Percentiles rank a stretch among this genome's conserved stretches.
Evolutionary conservation across 2,888 invertebrate species (phyloP).

Genomic region (Gymnocheta viridis): DNA sequence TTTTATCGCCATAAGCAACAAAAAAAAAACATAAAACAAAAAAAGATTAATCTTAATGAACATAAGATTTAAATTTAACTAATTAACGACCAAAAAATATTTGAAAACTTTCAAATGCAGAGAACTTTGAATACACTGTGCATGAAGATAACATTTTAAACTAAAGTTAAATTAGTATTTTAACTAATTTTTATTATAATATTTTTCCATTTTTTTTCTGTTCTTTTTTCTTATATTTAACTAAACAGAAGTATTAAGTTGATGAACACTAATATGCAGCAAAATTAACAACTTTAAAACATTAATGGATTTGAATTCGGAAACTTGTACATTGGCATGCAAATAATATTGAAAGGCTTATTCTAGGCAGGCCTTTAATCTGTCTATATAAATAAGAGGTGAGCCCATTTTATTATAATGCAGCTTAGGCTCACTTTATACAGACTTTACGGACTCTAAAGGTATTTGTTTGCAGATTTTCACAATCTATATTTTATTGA

Average conservation of each 20-base stretch:
- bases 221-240: background rate
- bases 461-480: too few species aligned
- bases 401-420: too few species aligned
- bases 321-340: background rate
- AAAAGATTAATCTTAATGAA: conserved; percentile 4
- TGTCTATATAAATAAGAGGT: too few species aligned
- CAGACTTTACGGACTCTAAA: too few species aligned
- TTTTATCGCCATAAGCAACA: conserved; percentile 32
- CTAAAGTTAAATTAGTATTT: background rate
- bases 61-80: background rate
- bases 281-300: background rate
- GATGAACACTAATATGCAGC: background rate
- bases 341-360: background rate
- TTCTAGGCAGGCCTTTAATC: background rate
- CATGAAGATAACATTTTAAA: background rate
- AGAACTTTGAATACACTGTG: background rate
- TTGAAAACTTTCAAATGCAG: background rate
- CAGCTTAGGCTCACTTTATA: too few species aligned
- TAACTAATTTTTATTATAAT: background rate
- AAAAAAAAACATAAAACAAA: too few species aligned
- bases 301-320: background rate
- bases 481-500: too few species aligned
- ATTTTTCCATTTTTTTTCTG: background rate
- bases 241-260: background rate
- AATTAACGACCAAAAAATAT: conserved; percentile 8